These are phyloP conservation scores for Danionella dracula DNA, from an alignment of 2,797 vertebrate species.

Conservation along the genomic window DNA sequence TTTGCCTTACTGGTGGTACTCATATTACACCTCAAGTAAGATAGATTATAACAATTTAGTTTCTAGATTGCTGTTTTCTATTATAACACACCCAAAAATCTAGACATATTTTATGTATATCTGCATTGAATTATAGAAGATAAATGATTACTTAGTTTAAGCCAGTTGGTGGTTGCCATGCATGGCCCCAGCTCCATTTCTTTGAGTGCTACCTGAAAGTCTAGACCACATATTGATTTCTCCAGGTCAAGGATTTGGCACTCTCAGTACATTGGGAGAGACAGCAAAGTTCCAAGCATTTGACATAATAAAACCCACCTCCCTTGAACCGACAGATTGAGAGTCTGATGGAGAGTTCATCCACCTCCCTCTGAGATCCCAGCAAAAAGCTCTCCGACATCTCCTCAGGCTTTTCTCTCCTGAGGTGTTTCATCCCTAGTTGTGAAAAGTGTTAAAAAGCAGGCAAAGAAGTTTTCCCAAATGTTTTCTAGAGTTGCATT, in stretches of 20 bases:
- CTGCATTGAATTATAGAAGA: no score
- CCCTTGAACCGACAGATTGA: not conserved
- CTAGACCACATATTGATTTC: constrained; percentile 12
- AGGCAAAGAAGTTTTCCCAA: constrained; percentile 34
- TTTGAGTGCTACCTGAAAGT: constrained; percentile 23
- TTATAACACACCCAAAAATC: no score
- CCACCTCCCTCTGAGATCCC: constrained; percentile 2
- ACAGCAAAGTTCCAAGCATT: not conserved
- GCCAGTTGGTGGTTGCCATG: not conserved
- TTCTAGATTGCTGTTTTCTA: no score
- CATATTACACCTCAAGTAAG: no score
- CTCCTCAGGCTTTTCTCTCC: constrained; percentile 44
- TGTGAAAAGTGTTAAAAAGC: constrained; percentile 46
- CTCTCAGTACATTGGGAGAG: constrained; percentile 11
- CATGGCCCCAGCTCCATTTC: not conserved
- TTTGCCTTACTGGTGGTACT: no score
- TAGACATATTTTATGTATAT: no score
- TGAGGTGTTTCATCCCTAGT: constrained; percentile 43
- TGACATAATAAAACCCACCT: constrained; percentile 17
- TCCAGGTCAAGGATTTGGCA: constrained; percentile 13
- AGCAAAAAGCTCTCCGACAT: constrained; percentile 13
- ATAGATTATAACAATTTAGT: no score
- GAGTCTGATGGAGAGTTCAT: not conserved
- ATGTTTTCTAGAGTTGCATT: constrained; percentile 51
- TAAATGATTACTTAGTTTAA: not conserved